Base-by-base conservation (phyloP, 2,797 vertebrate species). In the Centropyge bicolor region DNA sequence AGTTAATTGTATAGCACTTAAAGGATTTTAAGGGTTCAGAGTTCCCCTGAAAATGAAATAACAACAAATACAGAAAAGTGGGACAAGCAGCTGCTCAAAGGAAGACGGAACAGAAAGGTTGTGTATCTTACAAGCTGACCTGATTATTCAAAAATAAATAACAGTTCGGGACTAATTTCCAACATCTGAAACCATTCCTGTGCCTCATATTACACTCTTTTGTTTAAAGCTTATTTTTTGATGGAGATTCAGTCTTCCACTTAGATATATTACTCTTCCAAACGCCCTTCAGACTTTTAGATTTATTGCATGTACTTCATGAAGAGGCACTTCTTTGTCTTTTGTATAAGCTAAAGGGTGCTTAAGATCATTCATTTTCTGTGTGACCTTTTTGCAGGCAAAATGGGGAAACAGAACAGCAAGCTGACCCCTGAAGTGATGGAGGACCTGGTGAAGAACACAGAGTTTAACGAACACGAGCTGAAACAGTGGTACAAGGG, bases 401-500 rank as follows among this genome's bases (percentile, higher is more conserved):
- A 71, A 92, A 99, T 99, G 98, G 97, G 98, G 94, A 99, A 99
- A 93, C 97, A 98, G 92, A 99, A 98, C 92, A 99, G 97, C 96
- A 99, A 99, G 90, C 96, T 99, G 94, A 97, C 97, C 90, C 97
- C 97, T 13, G 97, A 98, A 93, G 97, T 97, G 90, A 97, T 98
- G 97, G 97, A 98, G 82, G 97, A 98, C 88, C 95, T 98, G 94
- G 97, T 98, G 94, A 98, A 97, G 95, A 98, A 95, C 95, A 98
- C 97, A n/a, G 97, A 98, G 93, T 98, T 98, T 93, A 98, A 98
- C 1, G 97, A 98, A 84, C 97, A 98, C 0, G 97, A 98, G 91
- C 96, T 98, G 84, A 98, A 98, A 95, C 97, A 98, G 92, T 98
- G 97, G 97, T 98, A 98, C 95, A 98, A 98, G 90, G 97, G 97